Base-by-base conservation (phyloP, 2,797 vertebrate genomes). In the Austrolebias charrua region DNA sequence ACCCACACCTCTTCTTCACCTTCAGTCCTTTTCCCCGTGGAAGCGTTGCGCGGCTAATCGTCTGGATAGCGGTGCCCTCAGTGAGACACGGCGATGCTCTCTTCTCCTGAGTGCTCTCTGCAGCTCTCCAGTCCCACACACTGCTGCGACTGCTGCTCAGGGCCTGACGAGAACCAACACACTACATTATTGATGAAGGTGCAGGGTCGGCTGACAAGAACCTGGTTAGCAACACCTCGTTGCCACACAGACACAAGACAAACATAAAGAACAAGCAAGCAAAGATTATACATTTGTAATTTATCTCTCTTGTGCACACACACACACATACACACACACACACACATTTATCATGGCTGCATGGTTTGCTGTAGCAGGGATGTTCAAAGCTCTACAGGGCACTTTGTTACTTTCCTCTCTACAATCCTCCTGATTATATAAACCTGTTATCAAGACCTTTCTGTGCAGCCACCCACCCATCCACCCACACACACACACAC, bases 171-270 rank as follows among this genome's bases (percentile, higher is more conserved):
- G 84, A 83, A 80, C 52, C 73, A 77, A n/a, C n/a, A 72, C 70
- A 67, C 75, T 87, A 55, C 85, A 88, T 88, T 84, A 87, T 84
- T 84, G 69, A 90, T 87, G 83, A 83, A 83, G 70, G 63, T 71
- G 80, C 78, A 71, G 75, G 69, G 69, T 81, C 85, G 79, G 82
- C 78, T 72, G 71, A 82, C 74, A 76, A 68, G 54, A 78, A 50
- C 24, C 51, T 35, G 40, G 48, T 70, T 71, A 66, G 69, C 52
- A 66, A 63, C 77, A 73, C 71, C 64, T 76, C 67, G 60, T 65
- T 69, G 50, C 60, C 63, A 61, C 71, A 69, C 60, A 73, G 69
- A 81, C 60, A 64, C 11, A 0, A 60, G 14, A 59, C 47, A 60
- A 56, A 47, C 19, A 57, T 54, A 44, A 62, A 50, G 59, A 40